Evolutionary conservation across 2,888 invertebrate genomes (phyloP), one percentile per base, ranked within the genome.

Genomic region (Hydraecia micacea): DNA sequence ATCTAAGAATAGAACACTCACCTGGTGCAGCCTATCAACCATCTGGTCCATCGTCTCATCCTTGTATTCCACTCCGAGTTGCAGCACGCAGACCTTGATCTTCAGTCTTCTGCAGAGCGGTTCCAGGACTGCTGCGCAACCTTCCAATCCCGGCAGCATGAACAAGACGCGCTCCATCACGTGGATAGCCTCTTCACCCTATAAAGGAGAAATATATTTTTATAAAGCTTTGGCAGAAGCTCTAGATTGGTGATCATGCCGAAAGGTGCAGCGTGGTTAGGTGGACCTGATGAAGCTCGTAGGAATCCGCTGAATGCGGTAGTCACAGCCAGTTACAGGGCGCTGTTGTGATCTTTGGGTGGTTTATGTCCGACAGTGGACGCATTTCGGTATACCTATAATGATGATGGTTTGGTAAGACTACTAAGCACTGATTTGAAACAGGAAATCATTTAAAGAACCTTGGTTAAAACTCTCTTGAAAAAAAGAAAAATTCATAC

Each of bases 111-210:
- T 91, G 77, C 97, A 97, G 39, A 98, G 90, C 0, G 97, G 95
- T 87, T 97, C 97, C 88, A 98, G 87, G 0, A 94, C 95, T 0
- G 96, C 89, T 0, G 97, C 97, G 25, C 97, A 97, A 0, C 98
- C 98, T 93, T 98, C 98, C 62, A 98, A 91, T 2, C 98, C 98
- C 0, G 98, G 98, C 84, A 98, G 93, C 87, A 98, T 94, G 90
- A 97, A 97, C 90, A 97, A 93, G 13, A 97, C 95, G 15, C 94
- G 93, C 69, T 97, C 96, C 83, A 94, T 95, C 75, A 95, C 96
- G 83, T 95, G 93, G 67, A 96, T 93, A 0, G 95, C 94, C 76
- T 96, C 96, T 60, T 96, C 95, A 71, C 94, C 95, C 97, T 97
- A 87, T 7, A 15, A 42, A 15, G 1, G 42, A 68, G 2, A n/a